These are phyloP conservation scores for Bettongia penicillata DNA, from an alignment of 2,113 vertebrate genomes.

Conservation along the genomic window DNA sequence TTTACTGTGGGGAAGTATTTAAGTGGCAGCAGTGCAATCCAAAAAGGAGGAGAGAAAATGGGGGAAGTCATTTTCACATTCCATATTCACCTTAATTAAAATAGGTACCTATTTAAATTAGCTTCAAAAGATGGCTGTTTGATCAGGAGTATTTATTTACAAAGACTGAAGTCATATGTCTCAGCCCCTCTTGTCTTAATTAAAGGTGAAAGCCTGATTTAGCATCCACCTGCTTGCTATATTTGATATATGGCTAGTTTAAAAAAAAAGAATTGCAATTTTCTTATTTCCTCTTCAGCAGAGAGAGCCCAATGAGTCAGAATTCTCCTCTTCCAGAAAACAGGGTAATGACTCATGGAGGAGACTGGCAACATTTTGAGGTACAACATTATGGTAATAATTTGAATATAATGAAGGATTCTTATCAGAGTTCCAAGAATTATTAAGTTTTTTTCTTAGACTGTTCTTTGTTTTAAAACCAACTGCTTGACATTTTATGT, in stretches of 20 bases:
- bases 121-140: constrained; percentile 76
- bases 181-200: constrained; percentile 66
- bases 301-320: not conserved
- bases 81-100: constrained; percentile 79
- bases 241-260: constrained; percentile 52
- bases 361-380: not conserved
- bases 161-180: constrained; percentile 65
- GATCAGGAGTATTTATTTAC: constrained; percentile 72
- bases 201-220: constrained; percentile 73
- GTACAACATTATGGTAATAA: not conserved
- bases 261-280: not conserved
- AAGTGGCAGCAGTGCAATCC: constrained; percentile 52
- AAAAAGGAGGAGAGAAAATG: constrained; percentile 28
- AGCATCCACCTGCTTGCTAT: constrained; percentile 60
- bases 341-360: not conserved
- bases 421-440: constrained; percentile 25
- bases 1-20: constrained; percentile 61
- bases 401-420: constrained; percentile 20
- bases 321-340: not conserved
- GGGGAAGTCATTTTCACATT: constrained; percentile 63
- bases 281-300: constrained; percentile 34
- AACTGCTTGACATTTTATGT: constrained; percentile 17
- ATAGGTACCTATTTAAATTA: constrained; percentile 74
- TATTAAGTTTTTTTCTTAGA: constrained; percentile 15
- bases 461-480: constrained; percentile 8